Conservation (phyloP, 1,140 invertebrate species). For the Muscidifurax raptorellus region DNA sequence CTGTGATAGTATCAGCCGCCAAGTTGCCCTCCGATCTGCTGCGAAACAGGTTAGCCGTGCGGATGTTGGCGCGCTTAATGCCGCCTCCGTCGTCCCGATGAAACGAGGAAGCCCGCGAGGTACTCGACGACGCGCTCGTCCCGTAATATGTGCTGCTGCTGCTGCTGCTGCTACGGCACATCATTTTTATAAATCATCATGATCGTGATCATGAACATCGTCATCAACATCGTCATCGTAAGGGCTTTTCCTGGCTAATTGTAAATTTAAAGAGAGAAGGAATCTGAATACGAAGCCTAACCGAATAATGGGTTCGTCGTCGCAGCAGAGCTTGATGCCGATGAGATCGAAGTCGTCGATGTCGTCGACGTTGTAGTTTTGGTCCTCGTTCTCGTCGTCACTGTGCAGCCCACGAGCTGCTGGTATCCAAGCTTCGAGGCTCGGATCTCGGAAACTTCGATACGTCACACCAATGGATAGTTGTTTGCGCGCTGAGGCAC, state of each 20-base stretch:
- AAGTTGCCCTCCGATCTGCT: slow-evolving; percentile 74
- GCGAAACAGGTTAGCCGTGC: slow-evolving; percentile 64
- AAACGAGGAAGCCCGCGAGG: neutral
- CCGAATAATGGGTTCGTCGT: slow-evolving; percentile 1
- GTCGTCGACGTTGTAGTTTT: slow-evolving; percentile 52
- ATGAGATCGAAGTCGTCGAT: slow-evolving; percentile 47
- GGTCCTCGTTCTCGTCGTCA: slow-evolving; percentile 20
- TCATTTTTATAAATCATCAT: no score
- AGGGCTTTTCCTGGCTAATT: no score
- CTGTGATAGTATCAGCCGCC: slow-evolving; percentile 4
- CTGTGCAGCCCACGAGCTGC: slow-evolving; percentile 3
- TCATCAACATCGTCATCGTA: no score
- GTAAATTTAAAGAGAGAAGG: no score
- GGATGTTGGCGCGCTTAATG: slow-evolving; percentile 38
- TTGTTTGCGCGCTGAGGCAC: slow-evolving; percentile 61
- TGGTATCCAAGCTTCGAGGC: slow-evolving; percentile 70
- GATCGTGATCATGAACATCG: no score
- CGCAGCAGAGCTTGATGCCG: slow-evolving; percentile 20
- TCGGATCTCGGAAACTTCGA: slow-evolving; percentile 75
- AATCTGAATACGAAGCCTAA: no score
- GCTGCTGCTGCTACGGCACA: slow-evolving; percentile 5
- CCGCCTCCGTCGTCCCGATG: neutral
- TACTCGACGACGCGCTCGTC: slow-evolving; percentile 25
- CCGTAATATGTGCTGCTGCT: slow-evolving; percentile 42
- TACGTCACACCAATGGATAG: slow-evolving; percentile 72